Percentiles rank a stretch among this genome's conserved stretches.
These are phyloP conservation scores for Achroia grisella DNA, from an alignment of 1,140 invertebrate species.

Conservation along the genomic window DNA sequence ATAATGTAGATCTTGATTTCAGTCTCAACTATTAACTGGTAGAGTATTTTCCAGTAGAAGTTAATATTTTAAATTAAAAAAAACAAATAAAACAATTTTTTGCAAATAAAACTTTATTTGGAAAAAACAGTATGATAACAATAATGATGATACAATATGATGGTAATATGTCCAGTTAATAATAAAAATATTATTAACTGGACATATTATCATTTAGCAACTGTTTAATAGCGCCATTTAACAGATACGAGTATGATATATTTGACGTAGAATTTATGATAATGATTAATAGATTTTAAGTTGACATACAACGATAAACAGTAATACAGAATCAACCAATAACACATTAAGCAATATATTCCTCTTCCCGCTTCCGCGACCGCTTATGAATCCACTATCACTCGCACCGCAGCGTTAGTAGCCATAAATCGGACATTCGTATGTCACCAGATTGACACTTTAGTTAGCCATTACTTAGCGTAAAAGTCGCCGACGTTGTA, in stretches of 20 bases:
- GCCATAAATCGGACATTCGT: constrained; percentile 7
- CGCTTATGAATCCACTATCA: neutral
- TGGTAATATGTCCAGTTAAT: neutral
- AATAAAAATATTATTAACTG: neutral
- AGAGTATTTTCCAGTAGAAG: too few relatives aligned
- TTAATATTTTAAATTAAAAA: neutral
- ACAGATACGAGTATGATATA: too few relatives aligned
- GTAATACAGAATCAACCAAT: neutral
- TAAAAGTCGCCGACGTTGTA: constrained; percentile 13
- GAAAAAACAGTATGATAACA: neutral
- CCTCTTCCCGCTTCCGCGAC: neutral
- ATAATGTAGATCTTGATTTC: neutral
- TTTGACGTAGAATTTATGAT: too few relatives aligned
- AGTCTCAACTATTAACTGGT: too few relatives aligned
- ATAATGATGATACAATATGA: neutral
- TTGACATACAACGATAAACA: neutral
- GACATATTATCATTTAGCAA: neutral
- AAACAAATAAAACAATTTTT: neutral
- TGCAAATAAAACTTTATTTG: neutral
- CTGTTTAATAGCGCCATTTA: too few relatives aligned
- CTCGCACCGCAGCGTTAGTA: neutral
- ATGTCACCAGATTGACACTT: constrained; percentile 12
- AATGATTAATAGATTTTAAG: neutral
- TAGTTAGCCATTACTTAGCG: constrained; percentile 5
- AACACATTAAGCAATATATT: neutral